Evolutionary conservation across 2,888 invertebrate genomes (phyloP), one percentile per base, ranked within the genome.

Genomic region (Craniophora ligustri): DNA sequence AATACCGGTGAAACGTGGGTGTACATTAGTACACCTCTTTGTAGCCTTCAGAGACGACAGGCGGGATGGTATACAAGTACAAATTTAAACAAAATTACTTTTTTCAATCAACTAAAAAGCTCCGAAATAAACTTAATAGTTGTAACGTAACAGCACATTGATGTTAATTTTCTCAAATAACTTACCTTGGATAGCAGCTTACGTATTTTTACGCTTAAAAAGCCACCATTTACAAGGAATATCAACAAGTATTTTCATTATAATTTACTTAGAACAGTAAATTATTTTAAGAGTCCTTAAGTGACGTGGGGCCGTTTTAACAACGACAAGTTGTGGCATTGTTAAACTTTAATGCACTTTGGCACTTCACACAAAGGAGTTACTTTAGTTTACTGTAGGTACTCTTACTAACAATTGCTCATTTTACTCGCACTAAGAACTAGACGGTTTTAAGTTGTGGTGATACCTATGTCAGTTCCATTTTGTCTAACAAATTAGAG

Each of bases 331-430:
- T 71, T 71, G 69, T 72, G 57, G 75, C 63, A 63, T 69, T 76
- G 73, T 75, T 73, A 68, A 75, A 78, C 67, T 81, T 81, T 76
- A 75, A 78, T 78, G 77, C 77, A 80, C 72, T 78, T 78, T 66
- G 70, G 59, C 67, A 65, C 70, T 67, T 39, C 35, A 44, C 61
- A 44, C 61, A 61, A 61, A 67, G 67, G 67, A 61, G 23, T 38
- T 34, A 42, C 60, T 60, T 67, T 39, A 60, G 61, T 67, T 60
- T 30, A 14, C 39, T 13, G 40, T 54, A 42, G 59, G 40, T 54
- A 42, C 60, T 67, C 61, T 42, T 31, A 50, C 39, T 46, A 19
- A 35, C 54, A 53, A 53, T 55, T 59, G 45, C 47, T 65, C 63
- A 64, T 68, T 74, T 72, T 67, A 68, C 69, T 67, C 15, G 54